Base-by-base conservation (phyloP, 2,113 vertebrate species). In the Orycteropus afer region DNA sequence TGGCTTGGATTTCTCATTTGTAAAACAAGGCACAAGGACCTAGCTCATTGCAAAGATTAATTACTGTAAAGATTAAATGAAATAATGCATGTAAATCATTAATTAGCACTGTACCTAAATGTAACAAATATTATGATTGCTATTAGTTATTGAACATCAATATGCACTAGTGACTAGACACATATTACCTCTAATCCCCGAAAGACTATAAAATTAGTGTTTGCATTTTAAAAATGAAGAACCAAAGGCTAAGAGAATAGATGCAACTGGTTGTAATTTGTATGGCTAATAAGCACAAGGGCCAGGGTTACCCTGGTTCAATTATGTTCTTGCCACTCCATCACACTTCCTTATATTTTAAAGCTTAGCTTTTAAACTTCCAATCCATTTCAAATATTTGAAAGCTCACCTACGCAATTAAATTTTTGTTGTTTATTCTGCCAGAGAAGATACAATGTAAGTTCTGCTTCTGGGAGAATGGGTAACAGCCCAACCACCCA, bases 21-120 rank as follows among this genome's bases (percentile, higher is more conserved):
- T 42, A 80, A 86, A 86, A 69, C 65, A 74, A 8, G n/a, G 34
- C 7, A 73, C 73, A 47, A 77, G 69, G 45, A 82, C 59, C 14
- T 17, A 59, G 18, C 40, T 80, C 65, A 77, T 4, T 61, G 22
- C 18, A 95, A 92, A 92, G 22, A 93, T 45, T 42, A 96, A 69
- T 74, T 18, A 27, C 27, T 47, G 7, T 12, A 74, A 69, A 93
- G 69, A 59, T 49, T 27, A 95, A 86, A 57, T n/a, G 90, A 51
- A 80, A 45, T 25, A n/a, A 22, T 65, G 37, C 25, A 37, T 61
- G 12, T 14, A 45, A 61, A n/a, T 71, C 51, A 77, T 40, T 55
- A 74, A 57, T 61, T 76, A 94, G 12, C 18, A 32, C 1, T 22
- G 11, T 37, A 20, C 10, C 34, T 76, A 37, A 23, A 40, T 45